Evolutionary conservation across 2,797 vertebrate species (phyloP).

Genomic region (Liparis tanakae): DNA sequence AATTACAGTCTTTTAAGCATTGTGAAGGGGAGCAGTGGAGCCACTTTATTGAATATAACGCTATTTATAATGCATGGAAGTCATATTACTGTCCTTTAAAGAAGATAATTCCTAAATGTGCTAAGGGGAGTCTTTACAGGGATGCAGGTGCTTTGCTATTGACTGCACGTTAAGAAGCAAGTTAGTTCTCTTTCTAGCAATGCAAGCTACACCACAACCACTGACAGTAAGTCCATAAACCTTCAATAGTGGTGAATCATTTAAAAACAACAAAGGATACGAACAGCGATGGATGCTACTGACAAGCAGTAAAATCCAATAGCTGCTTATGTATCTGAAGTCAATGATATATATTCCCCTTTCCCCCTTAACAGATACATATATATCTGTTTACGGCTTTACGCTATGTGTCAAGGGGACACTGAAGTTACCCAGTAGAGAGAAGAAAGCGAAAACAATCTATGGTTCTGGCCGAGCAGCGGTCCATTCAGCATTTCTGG

Average conservation of each 20-base stretch:
- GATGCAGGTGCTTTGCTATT: conserved; percentile 10
- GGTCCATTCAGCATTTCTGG: conserved; percentile 49
- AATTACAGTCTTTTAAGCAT: conserved; percentile 42
- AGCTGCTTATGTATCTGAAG: conserved; percentile 19
- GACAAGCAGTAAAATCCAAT: conserved; percentile 40
- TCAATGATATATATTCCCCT: conserved; percentile 62
- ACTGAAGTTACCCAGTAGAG: not conserved
- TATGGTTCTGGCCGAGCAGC: conserved; percentile 27
- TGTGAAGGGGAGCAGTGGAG: conserved; percentile 14
- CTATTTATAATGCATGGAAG: conserved; percentile 21
- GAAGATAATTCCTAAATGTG: conserved; percentile 5
- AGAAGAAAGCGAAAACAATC: conserved; percentile 18
- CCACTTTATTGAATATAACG: conserved; percentile 45
- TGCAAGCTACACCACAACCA: conserved; percentile 5
- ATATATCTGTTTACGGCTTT: not conserved
- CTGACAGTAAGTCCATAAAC: not conserved
- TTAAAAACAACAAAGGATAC: conserved; percentile 12
- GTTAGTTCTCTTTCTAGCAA: conserved; percentile 2
- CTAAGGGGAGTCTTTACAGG: conserved; percentile 5
- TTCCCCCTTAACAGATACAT: conserved; percentile 18
- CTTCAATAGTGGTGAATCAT: conserved; percentile 27
- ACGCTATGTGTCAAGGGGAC: conserved; percentile 1
- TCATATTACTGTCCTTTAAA: conserved; percentile 33
- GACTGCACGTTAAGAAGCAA: not conserved
- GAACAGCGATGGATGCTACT: conserved; percentile 21